Conservation (phyloP, 2,888 invertebrate species). For the Morpho deidamia region DNA sequence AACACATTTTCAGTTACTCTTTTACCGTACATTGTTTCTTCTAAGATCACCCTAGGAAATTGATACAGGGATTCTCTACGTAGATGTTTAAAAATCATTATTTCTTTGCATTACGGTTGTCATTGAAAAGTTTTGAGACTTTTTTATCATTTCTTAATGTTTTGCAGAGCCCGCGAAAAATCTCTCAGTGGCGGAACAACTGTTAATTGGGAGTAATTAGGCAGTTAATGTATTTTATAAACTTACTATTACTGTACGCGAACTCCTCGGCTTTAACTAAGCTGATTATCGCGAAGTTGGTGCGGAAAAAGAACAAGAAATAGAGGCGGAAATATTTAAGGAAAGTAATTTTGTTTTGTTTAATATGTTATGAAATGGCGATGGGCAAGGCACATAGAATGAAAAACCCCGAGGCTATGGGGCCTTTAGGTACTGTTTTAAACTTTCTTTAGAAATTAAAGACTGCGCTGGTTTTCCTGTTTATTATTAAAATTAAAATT, state of each 20-base stretch:
- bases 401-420: no score
- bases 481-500: no score
- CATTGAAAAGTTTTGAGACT: not conserved
- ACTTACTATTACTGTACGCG: not conserved
- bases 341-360: not conserved
- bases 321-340: not conserved
- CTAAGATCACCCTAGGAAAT: no score
- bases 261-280: not conserved
- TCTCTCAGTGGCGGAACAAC: not conserved
- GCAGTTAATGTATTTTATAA: not conserved
- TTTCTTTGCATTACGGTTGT: not conserved
- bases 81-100: not conserved
- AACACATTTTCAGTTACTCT: no score
- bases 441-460: no score
- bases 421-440: no score
- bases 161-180: not conserved
- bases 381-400: no score
- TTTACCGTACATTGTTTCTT: no score
- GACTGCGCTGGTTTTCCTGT: no score
- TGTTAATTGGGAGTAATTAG: constrained; percentile 2
- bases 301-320: not conserved
- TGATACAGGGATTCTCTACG: not conserved
- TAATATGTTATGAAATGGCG: no score
- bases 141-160: not conserved
- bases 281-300: not conserved